Base-by-base conservation (phyloP, 2,888 invertebrate genomes). In the Philereme transversata region DNA sequence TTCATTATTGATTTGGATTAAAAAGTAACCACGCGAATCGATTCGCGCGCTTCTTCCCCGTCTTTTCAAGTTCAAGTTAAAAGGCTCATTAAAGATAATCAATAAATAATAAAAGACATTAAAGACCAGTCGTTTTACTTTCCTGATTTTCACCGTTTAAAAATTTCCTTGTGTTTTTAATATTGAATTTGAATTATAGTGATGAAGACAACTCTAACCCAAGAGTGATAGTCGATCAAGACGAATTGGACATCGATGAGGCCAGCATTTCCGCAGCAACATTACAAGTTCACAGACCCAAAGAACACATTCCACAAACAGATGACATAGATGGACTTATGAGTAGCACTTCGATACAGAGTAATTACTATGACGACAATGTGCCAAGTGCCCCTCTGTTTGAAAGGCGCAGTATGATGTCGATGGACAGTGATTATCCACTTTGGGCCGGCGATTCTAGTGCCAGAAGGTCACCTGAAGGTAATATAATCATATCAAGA, bases 181-280 rank as follows among this genome's bases (percentile, higher is more conserved):
- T 22, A 22, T 22, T 22, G 3, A 22, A 22, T 22, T 22, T 22
- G 22, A 22, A 8, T 59, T 59, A 35, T 72, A 96, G 96, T 76
- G 96, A 96, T 62, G 94, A 94, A 38, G 96, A 95, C 38, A 95
- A 95, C 41, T 94, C 93, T 5, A 97, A 97, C 90, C 97, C 97
- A 34, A 89, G 96, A 77, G 97, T 98, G 0, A 96, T 96, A 35
- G 95, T 96, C 52, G 96, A 96, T 70, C 96, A 97, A 84, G 97
- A 98, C 79, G 97, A 98, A 79, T 88, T 97, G 48, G 91, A 90
- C 48, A 74, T 87, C n/a, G 90, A 90, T 7, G 70, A 75, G n/a
- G 79, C 70, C 51, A 68, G 78, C 7, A 53, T 60, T 3, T 40
- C 65, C 8, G 44, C 62, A 5, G 64, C 65, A 3, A 60, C 66